Conservation (phyloP, 2,797 vertebrate species). For the Eulemur coronatus region DNA sequence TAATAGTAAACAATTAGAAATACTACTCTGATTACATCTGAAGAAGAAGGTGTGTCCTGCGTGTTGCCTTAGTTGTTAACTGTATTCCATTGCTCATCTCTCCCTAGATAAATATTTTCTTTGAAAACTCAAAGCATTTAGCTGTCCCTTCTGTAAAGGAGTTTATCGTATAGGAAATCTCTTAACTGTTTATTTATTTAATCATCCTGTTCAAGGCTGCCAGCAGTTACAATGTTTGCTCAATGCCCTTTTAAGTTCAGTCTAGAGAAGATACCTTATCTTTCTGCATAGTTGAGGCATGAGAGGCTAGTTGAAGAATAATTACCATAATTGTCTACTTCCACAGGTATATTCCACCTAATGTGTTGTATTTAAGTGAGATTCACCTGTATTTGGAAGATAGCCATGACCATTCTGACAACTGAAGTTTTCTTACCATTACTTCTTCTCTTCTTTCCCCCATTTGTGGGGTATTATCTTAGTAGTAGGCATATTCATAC, state of each 20-base stretch:
- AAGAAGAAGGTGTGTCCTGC: background rate
- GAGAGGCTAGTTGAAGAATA: background rate
- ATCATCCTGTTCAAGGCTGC: conserved; percentile 33
- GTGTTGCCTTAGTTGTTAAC: conserved; percentile 34
- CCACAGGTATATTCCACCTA: background rate
- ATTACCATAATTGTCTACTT: background rate
- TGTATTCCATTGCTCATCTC: conserved; percentile 38
- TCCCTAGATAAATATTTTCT: conserved; percentile 68
- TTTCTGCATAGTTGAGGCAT: conserved; percentile 13
- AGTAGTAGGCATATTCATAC: background rate
- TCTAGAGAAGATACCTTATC: conserved; percentile 1
- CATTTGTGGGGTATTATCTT: background rate
- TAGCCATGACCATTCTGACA: background rate
- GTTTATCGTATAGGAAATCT: conserved; percentile 59
- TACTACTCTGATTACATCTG: background rate
- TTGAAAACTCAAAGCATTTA: conserved; percentile 68
- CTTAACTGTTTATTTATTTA: conserved; percentile 64
- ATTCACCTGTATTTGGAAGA: background rate
- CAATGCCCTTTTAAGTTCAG: conserved; percentile 48
- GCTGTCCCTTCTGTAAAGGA: conserved; percentile 35
- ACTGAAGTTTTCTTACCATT: background rate
- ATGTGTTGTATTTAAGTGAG: background rate
- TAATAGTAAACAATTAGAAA: background rate
- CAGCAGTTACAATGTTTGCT: conserved; percentile 36
- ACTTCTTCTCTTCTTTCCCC: background rate